These are phyloP conservation scores for Actinemys pallida DNA, from an alignment of 2,113 vertebrate genomes.

Conservation along the genomic window DNA sequence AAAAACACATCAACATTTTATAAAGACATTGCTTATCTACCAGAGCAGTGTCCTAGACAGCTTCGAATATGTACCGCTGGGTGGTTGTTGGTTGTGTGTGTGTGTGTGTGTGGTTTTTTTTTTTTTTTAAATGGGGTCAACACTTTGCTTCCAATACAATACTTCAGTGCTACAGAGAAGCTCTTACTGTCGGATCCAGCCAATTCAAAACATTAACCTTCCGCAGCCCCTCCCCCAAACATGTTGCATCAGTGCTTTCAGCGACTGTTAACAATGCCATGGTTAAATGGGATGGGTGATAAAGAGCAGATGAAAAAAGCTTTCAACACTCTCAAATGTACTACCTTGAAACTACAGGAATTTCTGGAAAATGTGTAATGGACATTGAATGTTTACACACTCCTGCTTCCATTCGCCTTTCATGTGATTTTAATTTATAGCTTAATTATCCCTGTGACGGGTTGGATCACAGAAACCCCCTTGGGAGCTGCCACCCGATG, in stretches of 20 bases:
- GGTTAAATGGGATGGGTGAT: conserved; percentile 4
- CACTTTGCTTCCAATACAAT: conserved; percentile 76
- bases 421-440: neutral
- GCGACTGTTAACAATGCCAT: conserved; percentile 44
- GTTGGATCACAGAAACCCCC: no score
- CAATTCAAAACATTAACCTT: conserved; percentile 41
- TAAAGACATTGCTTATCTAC: neutral
- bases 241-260: conserved; percentile 10
- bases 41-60: neutral
- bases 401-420: conserved; percentile 40
- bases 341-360: conserved; percentile 26
- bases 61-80: neutral
- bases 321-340: neutral
- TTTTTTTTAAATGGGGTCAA: conserved; percentile 79
- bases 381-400: neutral
- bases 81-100: no score
- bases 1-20: neutral
- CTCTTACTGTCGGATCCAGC: conserved; percentile 56
- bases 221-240: neutral
- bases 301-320: conserved; percentile 1
- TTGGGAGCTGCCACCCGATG: no score
- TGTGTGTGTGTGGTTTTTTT: conserved; percentile 33
- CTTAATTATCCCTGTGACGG: neutral
- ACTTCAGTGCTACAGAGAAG: conserved; percentile 67
- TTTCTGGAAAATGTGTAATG: conserved; percentile 8